Percentiles rank a stretch among this genome's conserved stretches.
phyloP scores from a whole-genome alignment of 2,888 invertebrate species.

The Pseudoips prasinana region DNA sequence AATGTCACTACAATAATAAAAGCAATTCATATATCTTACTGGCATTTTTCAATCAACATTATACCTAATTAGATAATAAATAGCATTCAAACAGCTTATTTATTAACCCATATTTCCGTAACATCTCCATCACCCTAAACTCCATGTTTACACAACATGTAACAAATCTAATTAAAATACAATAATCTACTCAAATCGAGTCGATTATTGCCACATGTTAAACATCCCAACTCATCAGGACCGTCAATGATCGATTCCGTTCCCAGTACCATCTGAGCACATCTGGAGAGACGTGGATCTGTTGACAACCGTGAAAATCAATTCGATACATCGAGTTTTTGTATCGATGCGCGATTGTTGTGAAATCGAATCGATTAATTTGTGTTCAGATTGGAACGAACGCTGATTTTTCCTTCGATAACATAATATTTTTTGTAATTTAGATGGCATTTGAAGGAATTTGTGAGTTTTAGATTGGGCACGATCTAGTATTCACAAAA shows the following conservation, averaged over 20 bases:
- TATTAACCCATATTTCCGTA: not conserved
- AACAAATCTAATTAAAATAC: conserved; percentile 44
- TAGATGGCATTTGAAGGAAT: too few relatives aligned
- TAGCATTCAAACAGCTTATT: too few relatives aligned
- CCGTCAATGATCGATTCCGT: conserved; percentile 44
- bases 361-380: conserved; percentile 41
- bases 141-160: conserved; percentile 31
- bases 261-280: conserved; percentile 59
- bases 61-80: too few relatives aligned
- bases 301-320: conserved; percentile 63
- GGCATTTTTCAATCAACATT: too few relatives aligned
- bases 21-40: too few relatives aligned
- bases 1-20: too few relatives aligned
- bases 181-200: conserved; percentile 45
- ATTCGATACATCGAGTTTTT: conserved; percentile 67
- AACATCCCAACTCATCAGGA: conserved; percentile 48
- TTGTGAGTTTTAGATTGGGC: too few relatives aligned
- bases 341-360: conserved; percentile 39
- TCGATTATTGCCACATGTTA: conserved; percentile 50
- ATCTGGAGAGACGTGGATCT: conserved; percentile 58
- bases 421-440: conserved; percentile 4
- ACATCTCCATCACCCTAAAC: conserved; percentile 7
- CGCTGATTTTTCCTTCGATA: conserved; percentile 29
- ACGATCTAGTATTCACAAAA: too few relatives aligned
- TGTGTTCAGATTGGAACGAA: conserved; percentile 34